phyloP scores from a whole-genome alignment of 1,140 invertebrate species.

The Rhizoglyphus robini region DNA sequence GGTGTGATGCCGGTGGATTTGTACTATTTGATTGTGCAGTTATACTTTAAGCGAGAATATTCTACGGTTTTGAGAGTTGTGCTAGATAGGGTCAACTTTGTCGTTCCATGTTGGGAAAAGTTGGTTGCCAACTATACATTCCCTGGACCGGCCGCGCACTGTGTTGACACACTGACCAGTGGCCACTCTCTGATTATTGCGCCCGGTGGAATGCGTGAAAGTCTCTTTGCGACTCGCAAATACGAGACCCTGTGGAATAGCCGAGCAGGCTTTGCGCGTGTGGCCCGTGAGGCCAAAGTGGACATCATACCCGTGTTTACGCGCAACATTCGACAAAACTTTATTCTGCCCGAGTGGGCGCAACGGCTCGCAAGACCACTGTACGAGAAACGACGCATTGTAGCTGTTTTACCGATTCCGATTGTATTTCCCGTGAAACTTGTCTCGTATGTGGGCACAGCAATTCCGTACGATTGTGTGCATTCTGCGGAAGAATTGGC shows the following conservation, averaged over 20 bases:
- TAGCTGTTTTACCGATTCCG: slow-evolving; percentile 77
- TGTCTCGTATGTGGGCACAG: too few species aligned
- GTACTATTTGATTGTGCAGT: too few species aligned
- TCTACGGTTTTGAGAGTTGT: too few species aligned
- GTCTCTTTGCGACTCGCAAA: slow-evolving; percentile 52
- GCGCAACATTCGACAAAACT: slow-evolving; percentile 84
- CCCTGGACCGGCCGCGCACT: slow-evolving; percentile 81
- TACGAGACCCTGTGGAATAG: too few species aligned
- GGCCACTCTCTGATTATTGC: slow-evolving; percentile 83
- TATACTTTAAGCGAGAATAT: too few species aligned
- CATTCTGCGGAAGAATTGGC: slow-evolving; percentile 63
- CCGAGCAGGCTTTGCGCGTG: too few species aligned
- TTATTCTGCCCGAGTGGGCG: slow-evolving; percentile 41
- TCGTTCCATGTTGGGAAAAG: too few species aligned
- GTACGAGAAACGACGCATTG: slow-evolving; percentile 66
- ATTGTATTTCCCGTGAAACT: too few species aligned
- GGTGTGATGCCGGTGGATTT: too few species aligned
- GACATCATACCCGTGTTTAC: slow-evolving; percentile 97
- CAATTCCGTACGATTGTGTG: slow-evolving; percentile 55
- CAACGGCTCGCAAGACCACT: slow-evolving; percentile 34
- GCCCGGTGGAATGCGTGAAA: slow-evolving; percentile 90
- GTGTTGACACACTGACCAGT: slow-evolving; percentile 62
- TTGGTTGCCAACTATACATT: slow-evolving; percentile 76
- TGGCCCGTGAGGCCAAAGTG: too few species aligned
- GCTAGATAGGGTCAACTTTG: too few species aligned